These are phyloP conservation scores for Thecocarcelia acutangulata DNA, from an alignment of 2,888 invertebrate genomes.

Conservation along the genomic window DNA sequence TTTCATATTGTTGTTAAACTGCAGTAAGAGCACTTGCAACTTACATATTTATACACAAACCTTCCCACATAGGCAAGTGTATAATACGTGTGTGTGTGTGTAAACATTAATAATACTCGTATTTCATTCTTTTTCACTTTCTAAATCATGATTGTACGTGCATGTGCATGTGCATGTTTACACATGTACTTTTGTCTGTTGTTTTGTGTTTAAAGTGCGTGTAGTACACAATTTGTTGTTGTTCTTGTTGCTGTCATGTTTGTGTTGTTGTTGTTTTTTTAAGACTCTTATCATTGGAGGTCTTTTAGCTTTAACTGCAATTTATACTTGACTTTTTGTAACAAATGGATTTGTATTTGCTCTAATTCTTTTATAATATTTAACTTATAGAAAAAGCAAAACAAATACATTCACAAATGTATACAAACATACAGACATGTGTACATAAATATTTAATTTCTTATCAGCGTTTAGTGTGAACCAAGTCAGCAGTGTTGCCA, in stretches of 20 bases:
- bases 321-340: slow-evolving; percentile 68
- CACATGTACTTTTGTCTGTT: slow-evolving; percentile 13
- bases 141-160: slow-evolving; percentile 9
- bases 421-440: neutral
- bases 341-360: slow-evolving; percentile 65
- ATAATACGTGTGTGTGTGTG: too few relatives aligned
- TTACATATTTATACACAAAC: too few relatives aligned
- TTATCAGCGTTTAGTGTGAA: slow-evolving; percentile 27
- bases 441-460: neutral
- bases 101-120: neutral
- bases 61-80: too few relatives aligned
- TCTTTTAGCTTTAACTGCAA: slow-evolving; percentile 65
- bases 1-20: neutral
- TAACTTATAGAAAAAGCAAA: slow-evolving; percentile 34
- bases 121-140: slow-evolving; percentile 8
- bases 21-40: too few relatives aligned
- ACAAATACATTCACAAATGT: neutral
- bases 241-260: slow-evolving; percentile 1
- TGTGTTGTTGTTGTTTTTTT: slow-evolving; percentile 37
- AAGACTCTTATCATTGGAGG: slow-evolving; percentile 68
- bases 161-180: slow-evolving; percentile 17
- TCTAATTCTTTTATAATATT: slow-evolving; percentile 61
- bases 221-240: slow-evolving; percentile 5
- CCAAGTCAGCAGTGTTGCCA: slow-evolving; percentile 24
- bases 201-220: slow-evolving; percentile 3